Conservation (phyloP, 2,888 invertebrate genomes). For the Stenichneumon culpator region DNA sequence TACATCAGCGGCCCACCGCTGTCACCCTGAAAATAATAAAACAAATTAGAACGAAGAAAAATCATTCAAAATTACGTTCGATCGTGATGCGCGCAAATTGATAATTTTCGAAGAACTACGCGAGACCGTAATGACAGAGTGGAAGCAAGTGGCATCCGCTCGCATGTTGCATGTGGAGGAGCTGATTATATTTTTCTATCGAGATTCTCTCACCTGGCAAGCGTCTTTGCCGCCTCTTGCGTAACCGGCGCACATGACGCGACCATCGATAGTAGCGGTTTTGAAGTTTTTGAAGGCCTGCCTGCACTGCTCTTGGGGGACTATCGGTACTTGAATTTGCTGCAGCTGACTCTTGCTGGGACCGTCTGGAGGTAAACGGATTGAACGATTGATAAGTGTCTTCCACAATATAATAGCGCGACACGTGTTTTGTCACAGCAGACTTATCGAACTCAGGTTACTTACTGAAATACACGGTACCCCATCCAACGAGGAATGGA, state of each 20-base stretch:
- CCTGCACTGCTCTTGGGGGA: constrained; percentile 88
- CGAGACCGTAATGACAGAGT: neutral
- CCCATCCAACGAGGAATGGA: constrained; percentile 95
- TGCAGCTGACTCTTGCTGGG: constrained; percentile 89
- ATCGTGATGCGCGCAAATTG: neutral
- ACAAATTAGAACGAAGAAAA: constrained; percentile 24
- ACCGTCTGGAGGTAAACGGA: constrained; percentile 87
- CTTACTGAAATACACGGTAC: constrained; percentile 90
- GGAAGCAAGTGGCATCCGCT: neutral
- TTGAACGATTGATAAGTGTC: neutral
- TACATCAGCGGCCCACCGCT: constrained; percentile 93
- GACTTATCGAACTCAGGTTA: constrained; percentile 70
- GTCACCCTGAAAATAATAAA: constrained; percentile 86
- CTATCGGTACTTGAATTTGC: constrained; percentile 91
- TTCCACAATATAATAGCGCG: neutral
- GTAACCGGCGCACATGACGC: constrained; percentile 91
- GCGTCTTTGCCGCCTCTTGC: constrained; percentile 89
- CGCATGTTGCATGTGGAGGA: constrained; percentile 1
- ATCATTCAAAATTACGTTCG: neutral
- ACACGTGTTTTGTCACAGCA: neutral
- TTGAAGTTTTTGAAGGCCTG: constrained; percentile 87
- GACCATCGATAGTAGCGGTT: constrained; percentile 87
- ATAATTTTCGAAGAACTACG: no score
- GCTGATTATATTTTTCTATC: neutral
- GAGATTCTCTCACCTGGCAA: constrained; percentile 87